phyloP scores from a whole-genome alignment of 1,140 invertebrate species.

The Conus ventricosus region DNA sequence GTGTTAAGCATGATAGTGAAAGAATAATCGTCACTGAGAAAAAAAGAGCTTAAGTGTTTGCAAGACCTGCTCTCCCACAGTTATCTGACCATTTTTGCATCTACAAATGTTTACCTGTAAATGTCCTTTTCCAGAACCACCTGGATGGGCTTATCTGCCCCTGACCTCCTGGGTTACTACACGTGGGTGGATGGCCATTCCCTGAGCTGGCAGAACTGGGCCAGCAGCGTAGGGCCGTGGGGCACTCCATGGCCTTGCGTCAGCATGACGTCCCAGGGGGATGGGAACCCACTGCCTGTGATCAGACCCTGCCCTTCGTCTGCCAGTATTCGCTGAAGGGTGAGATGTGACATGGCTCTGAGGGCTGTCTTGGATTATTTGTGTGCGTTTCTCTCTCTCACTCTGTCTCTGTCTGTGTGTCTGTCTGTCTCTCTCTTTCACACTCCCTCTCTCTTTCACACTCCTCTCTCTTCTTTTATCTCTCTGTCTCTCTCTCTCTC shows the following conservation, averaged over 20 bases:
- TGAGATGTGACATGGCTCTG: neutral
- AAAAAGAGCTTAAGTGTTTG: too few relatives aligned
- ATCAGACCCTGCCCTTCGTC: constrained; percentile 26
- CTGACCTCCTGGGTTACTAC: constrained; percentile 31
- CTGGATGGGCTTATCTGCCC: constrained; percentile 49
- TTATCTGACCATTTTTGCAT: neutral
- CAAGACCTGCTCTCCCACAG: too few relatives aligned
- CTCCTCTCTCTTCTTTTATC: too few relatives aligned
- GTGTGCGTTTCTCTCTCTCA: too few relatives aligned
- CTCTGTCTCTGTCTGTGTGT: too few relatives aligned
- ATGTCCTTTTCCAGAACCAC: neutral
- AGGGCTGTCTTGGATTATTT: too few relatives aligned
- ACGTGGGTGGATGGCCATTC: constrained; percentile 35
- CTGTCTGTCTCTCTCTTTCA: too few relatives aligned
- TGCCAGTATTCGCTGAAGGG: constrained; percentile 44
- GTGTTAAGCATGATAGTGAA: too few relatives aligned
- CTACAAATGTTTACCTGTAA: too few relatives aligned
- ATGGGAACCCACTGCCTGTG: constrained; percentile 31
- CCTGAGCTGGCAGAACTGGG: constrained; percentile 3
- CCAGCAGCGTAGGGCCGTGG: neutral
- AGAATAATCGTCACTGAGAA: too few relatives aligned
- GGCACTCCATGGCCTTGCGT: constrained; percentile 33
- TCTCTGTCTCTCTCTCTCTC: too few relatives aligned
- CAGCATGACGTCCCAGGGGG: constrained; percentile 5
- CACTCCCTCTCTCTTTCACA: too few relatives aligned